Evolutionary conservation across 1,140 invertebrate species (phyloP), one percentile per base, ranked within the genome.

Genomic region (Stenopsyche tienmushanensis): DNA sequence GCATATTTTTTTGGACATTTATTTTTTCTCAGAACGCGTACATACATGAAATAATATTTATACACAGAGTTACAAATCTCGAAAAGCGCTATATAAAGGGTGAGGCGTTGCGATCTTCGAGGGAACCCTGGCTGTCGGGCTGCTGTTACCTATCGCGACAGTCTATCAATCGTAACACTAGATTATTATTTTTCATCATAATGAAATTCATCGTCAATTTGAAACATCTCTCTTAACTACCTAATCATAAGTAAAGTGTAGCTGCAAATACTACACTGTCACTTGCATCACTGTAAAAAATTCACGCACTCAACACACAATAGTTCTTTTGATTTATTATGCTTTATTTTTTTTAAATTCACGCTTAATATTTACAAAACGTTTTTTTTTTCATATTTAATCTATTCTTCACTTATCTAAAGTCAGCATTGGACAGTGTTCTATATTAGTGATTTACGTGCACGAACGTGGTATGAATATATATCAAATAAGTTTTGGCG

Each of bases 281-380:
- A 65, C 52, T 65, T 64, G 64, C 47, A 59, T 62, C 45, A 50
- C 26, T 52, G 34, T 59, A 66, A 15, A 57, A 44, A 62, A 57
- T 34, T 50, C 50, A 39, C 59, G 41, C 67, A 57, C 41, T 63
- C 50, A 65, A 69, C 66, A 63, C 67, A 49, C 25, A 44, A 26
- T 62, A 49, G 55, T 66, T 72, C 71, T 75, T 77, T 74, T 75
- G 75, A 75, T 74, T 75, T 67, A 69, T 71, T 75, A 73, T 71
- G 73, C 76, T 78, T 80, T 8, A 50, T 10, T 18, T 18, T 20
- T 2, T 55, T 55, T 44, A 21, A 44, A 39, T 57, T 42, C 34
- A 57, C 41, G 39, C 34, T 15, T 26, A 23, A 42, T 57, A 57
- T 57, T 57, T 57, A 57, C 52, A 54, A 54, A 54, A 54, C 3